Evolutionary conservation across 2,797 vertebrate species (phyloP), one percentile per base, ranked within the genome.

Genomic region (Sternarchorhynchus goeldii): DNA sequence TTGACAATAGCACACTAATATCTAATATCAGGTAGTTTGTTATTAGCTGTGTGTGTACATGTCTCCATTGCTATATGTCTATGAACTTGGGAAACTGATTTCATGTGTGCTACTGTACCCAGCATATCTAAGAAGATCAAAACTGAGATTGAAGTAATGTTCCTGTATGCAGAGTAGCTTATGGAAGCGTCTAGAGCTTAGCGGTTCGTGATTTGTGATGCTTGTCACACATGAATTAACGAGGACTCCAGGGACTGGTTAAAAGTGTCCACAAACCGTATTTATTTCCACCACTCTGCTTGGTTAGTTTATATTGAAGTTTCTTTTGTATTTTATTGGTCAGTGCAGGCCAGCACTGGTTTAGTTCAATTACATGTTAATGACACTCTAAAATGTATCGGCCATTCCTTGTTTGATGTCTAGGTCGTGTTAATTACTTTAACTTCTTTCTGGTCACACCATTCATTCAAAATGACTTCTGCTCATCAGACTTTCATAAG

Each of bases 381-480:
- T 67, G 32, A 74, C 55, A 59, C 21, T 25, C 70, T 62, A 56
- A 64, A 74, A 68, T 55, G 60, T 16, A 77, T 53, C 59, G 65
- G 29, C 21, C 45, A 34, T 16, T 53, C 57, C 21, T 66, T 67
- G 55, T 45, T 34, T 34, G 29, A 76, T 71, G 75, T 18, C 68
- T 77, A 64, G 68, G 59, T 80, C 62, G 72, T 66, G 63, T 71
- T 63, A 39, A 73, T 58, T 58, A 63, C 69, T n/a, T 74, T 74
- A 21, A 36, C 45, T 36, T 20, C 71, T 68, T 68, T 79, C 53
- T 68, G 59, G 14, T 53, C 65, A 67, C 71, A 55, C 39, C 39
- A 53, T 8, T 34, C 21, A 32, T 1, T 31, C 55, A 79, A 5
- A 59, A 12, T 17, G 32, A 59, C 72, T 50, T 73, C 66, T n/a